These are phyloP conservation scores for Erinaceus europaeus DNA, from an alignment of 2,113 vertebrate species.

Conservation along the genomic window DNA sequence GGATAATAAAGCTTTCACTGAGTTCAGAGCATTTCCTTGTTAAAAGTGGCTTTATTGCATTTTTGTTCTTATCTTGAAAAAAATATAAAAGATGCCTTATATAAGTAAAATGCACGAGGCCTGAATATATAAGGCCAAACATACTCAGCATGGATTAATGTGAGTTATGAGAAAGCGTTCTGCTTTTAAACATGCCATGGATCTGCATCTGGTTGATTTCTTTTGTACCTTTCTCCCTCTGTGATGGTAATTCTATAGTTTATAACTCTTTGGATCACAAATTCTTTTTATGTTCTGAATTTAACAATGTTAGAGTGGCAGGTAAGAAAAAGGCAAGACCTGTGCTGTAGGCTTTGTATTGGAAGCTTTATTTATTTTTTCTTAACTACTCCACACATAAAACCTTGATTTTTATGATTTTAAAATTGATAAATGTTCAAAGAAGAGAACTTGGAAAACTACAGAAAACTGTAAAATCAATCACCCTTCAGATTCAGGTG, in stretches of 20 bases:
- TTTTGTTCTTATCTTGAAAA: conserved; percentile 51
- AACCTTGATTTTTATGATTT: conserved; percentile 11
- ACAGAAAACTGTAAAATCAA: background rate
- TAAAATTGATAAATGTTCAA: conserved; percentile 25
- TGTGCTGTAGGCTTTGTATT: background rate
- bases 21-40: conserved; percentile 45
- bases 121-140: conserved; percentile 30
- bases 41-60: conserved; percentile 56
- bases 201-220: background rate
- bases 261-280: conserved; percentile 11
- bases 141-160: conserved; percentile 20
- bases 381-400: background rate
- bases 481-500: background rate
- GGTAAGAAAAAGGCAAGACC: background rate
- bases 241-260: background rate
- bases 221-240: background rate
- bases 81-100: conserved; percentile 41
- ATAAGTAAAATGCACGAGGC: conserved; percentile 30
- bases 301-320: background rate
- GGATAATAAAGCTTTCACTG: conserved; percentile 47
- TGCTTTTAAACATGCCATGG: background rate
- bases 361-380: conserved; percentile 8
- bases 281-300: background rate
- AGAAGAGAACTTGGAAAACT: conserved; percentile 12
- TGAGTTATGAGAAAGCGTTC: background rate